A percentile compares a stretch with the other conserved stretches of the same genome.
Conservation (phyloP, 2,888 invertebrate species). For the Linyphia triangularis region DNA sequence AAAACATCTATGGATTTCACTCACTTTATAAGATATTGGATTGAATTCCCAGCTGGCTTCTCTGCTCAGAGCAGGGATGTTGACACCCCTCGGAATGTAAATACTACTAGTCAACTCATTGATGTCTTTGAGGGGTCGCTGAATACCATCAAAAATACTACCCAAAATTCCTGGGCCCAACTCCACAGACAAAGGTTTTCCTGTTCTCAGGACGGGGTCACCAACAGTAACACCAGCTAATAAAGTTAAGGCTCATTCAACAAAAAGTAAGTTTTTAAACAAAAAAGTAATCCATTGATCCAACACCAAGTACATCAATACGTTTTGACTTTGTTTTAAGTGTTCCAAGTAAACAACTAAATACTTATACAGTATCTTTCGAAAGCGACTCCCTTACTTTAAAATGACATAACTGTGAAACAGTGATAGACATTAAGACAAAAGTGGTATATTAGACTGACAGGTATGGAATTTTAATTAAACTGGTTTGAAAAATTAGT, state of each 20-base stretch:
- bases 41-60: slow-evolving; percentile 94
- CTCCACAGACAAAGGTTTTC: slow-evolving; percentile 99
- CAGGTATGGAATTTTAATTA: no score
- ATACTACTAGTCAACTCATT: slow-evolving; percentile 95
- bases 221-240: slow-evolving; percentile 98
- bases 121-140: slow-evolving; percentile 97
- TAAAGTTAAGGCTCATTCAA: not conserved
- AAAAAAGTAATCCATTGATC: not conserved
- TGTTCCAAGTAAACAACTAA: no score
- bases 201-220: slow-evolving; percentile 98
- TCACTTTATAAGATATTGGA: slow-evolving; percentile 87
- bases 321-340: no score
- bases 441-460: no score
- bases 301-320: not conserved
- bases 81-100: slow-evolving; percentile 99
- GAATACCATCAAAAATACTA: slow-evolving; percentile 99
- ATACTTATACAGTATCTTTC: no score
- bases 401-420: no score
- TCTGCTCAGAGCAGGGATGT: slow-evolving; percentile 93
- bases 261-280: not conserved
- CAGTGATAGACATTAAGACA: no score
- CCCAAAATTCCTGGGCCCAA: slow-evolving; percentile 99
- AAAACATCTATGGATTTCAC: no score
- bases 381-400: no score
- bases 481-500: no score